Base-by-base conservation (phyloP, 1,140 invertebrate species). In the Pristionchus pacificus region DNA sequence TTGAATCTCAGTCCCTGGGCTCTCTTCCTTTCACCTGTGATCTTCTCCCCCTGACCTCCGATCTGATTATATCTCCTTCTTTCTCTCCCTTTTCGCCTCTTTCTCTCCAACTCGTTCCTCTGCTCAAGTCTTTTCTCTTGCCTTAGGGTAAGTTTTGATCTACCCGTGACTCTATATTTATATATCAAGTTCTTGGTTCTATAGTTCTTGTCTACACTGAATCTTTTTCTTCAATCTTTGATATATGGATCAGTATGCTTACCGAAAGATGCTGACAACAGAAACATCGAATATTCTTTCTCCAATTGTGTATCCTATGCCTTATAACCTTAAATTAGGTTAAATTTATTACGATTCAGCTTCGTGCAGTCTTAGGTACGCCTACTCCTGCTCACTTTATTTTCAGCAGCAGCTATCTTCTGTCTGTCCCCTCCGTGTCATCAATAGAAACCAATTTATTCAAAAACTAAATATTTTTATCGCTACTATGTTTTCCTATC, bases 151-250 rank as follows among this genome's bases (percentile, higher is more conserved):
- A 28, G 24, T 14, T 1, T 49, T 27, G 13, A 10, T 30, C 1
- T 27, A 25, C 29, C n/a, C 49, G 49, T 58, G 31, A 38, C 57
- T 58, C 65, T 66, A 57, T 66, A 58, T 66, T 66, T 58, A 66
- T 66, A 58, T 66, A 49, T 63, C 2, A 28, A 1, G 59, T 10
- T 2, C 59, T n/a, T 2, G 3, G 3, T 19, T 60, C 28, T 25
- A 2, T 60, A 66, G 57, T 38, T 38, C 65, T 28, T 58, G 59
- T 30, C 24, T 66, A 13, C 59, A 58, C 31, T 29, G 65, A 66
- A 66, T 58, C 28, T n/a, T 66, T 15, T 66, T 66, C 32, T 38
- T 38, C 29, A 38, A 66, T 57, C 57, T 58, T 15, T 58, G 59
- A 30, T 58, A 57, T 32, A 2, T 57, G 59, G 27, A 63, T 30